Evolutionary conservation across 2,797 vertebrate genomes (phyloP).

Genomic region (Lacerta viridis): DNA sequence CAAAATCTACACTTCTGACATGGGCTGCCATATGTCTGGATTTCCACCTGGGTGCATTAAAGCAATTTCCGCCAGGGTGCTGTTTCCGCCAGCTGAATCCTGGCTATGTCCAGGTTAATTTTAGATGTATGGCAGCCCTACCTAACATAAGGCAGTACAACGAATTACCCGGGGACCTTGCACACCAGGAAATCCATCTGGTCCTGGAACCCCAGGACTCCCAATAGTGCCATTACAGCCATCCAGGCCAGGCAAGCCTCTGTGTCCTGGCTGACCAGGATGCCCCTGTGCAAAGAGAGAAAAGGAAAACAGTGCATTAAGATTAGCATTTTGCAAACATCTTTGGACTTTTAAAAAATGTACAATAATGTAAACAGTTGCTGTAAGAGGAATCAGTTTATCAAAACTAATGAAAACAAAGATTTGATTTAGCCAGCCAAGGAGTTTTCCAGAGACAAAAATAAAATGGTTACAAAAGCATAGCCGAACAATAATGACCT

Average conservation of each 20-base stretch:
- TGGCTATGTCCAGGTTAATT: too few relatives aligned
- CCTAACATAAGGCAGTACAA: background rate
- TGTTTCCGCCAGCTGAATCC: too few relatives aligned
- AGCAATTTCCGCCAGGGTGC: too few relatives aligned
- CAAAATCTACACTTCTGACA: too few relatives aligned
- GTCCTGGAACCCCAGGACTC: conserved; percentile 75
- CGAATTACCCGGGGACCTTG: conserved; percentile 83
- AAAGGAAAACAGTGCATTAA: conserved; percentile 26
- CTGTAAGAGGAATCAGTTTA: background rate
- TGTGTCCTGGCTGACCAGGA: conserved; percentile 86
- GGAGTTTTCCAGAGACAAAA: background rate
- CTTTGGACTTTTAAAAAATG: background rate
- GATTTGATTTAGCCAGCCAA: too few relatives aligned
- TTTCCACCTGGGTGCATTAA: too few relatives aligned
- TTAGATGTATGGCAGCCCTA: too few relatives aligned
- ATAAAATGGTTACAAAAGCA: background rate
- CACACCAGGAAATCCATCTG: conserved; percentile 81
- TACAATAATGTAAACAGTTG: background rate
- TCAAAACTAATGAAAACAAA: background rate
- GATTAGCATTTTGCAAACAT: conserved; percentile 33
- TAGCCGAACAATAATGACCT: too few relatives aligned
- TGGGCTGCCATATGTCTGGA: too few relatives aligned
- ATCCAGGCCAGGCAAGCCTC: conserved; percentile 87
- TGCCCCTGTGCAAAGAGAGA: conserved; percentile 85
- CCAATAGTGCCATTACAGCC: conserved; percentile 93